Evolutionary conservation across 1,140 invertebrate species (phyloP).

Genomic region (Bombus pascuorum): DNA sequence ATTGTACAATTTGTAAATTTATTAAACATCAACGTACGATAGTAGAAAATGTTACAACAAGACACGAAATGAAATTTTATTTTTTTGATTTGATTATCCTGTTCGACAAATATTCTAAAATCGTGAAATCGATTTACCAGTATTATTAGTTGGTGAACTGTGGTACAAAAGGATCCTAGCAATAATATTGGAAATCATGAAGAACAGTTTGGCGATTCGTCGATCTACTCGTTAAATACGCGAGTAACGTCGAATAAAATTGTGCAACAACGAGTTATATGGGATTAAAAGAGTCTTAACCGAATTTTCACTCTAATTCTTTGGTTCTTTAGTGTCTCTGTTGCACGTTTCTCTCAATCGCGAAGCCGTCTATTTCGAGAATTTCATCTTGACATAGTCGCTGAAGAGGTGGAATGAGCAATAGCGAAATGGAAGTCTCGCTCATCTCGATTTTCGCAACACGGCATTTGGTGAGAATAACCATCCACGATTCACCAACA

Average conservation of each 20-base stretch:
- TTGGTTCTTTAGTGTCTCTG: not conserved
- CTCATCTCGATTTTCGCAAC: constrained; percentile 38
- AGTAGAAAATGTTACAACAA: no score
- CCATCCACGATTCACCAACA: not conserved
- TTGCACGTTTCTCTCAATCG: constrained; percentile 2
- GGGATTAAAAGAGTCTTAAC: constrained; percentile 3
- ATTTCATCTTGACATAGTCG: constrained; percentile 39
- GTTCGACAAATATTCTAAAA: no score
- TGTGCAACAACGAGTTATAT: constrained; percentile 1
- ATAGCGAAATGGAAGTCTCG: constrained; percentile 24
- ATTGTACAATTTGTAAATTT: not conserved
- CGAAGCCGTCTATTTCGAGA: constrained; percentile 44
- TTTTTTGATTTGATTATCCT: no score
- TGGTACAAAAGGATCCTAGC: no score
- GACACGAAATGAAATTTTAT: no score
- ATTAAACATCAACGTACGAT: not conserved
- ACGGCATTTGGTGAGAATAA: constrained; percentile 17
- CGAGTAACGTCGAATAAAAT: not conserved
- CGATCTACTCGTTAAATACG: no score
- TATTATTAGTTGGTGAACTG: no score
- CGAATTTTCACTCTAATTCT: constrained; percentile 44
- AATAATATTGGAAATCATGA: no score
- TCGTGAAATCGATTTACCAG: no score
- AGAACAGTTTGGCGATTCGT: no score
- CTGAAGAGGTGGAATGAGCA: constrained; percentile 16